phyloP scores from a whole-genome alignment of 2,888 invertebrate genomes.

The Rhopalosiphum nymphaeae region DNA sequence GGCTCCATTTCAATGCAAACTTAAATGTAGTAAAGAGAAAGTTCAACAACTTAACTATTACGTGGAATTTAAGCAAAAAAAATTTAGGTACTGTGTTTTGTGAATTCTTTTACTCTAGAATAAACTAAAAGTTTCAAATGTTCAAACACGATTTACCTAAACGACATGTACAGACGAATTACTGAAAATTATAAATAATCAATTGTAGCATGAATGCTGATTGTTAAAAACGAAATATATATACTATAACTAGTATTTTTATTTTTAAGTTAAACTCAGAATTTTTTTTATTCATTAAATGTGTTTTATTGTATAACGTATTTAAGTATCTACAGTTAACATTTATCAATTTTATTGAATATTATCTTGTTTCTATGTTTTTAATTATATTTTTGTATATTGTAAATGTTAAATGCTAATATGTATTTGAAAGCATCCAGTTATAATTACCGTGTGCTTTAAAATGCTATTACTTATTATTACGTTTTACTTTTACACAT shows the following conservation, averaged over 20 bases:
- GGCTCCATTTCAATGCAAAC: neutral
- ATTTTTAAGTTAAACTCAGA: neutral
- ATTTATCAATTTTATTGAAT: constrained; percentile 4
- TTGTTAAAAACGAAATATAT: neutral
- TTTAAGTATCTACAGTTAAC: neutral
- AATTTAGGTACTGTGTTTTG: neutral
- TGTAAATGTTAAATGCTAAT: too few relatives aligned
- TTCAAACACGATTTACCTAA: neutral
- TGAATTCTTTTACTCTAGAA: neutral
- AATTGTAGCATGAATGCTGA: neutral
- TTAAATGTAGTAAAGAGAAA: neutral
- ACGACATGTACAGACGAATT: neutral
- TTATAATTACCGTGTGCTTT: neutral
- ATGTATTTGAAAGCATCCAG: neutral
- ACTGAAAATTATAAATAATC: neutral
- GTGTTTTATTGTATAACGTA: too few relatives aligned
- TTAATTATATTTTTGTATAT: neutral
- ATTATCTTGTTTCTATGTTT: neutral
- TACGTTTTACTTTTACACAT: neutral
- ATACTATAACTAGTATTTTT: neutral
- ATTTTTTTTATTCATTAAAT: neutral
- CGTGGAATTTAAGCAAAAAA: neutral
- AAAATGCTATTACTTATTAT: neutral
- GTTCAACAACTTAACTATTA: neutral
- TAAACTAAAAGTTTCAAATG: neutral